Evolutionary conservation across 2,888 invertebrate genomes (phyloP).

Genomic region (Euzophera pinguis): DNA sequence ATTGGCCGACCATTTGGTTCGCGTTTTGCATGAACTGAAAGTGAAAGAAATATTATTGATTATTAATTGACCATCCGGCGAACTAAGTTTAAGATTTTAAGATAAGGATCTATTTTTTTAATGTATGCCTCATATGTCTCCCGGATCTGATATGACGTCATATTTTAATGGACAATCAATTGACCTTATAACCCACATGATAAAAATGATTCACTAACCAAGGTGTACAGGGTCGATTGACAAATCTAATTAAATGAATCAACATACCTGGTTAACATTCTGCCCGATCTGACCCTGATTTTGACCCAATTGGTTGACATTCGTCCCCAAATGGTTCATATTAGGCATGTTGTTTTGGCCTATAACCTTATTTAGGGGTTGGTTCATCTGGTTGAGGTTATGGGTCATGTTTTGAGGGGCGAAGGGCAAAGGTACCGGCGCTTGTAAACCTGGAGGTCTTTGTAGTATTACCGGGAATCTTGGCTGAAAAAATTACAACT

Average conservation of each 20-base stretch:
- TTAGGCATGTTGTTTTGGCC: constrained; percentile 32
- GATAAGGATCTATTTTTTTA: no score
- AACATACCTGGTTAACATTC: constrained; percentile 29
- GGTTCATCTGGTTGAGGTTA: constrained; percentile 48
- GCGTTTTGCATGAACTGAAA: constrained; percentile 30
- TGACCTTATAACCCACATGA: no score
- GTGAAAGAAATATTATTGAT: background rate
- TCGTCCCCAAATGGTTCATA: constrained; percentile 20
- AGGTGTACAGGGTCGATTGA: no score
- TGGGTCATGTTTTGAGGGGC: constrained; percentile 53
- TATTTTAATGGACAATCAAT: no score
- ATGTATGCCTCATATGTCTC: no score
- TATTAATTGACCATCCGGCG: no score
- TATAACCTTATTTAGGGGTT: constrained; percentile 49
- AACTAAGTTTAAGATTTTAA: no score
- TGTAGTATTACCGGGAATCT: constrained; percentile 69
- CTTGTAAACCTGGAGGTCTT: constrained; percentile 65
- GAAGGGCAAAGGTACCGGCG: constrained; percentile 62
- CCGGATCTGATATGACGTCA: no score
- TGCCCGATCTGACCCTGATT: constrained; percentile 30
- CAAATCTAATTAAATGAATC: background rate
- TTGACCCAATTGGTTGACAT: constrained; percentile 16
- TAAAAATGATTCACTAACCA: no score
- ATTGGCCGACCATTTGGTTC: constrained; percentile 42
- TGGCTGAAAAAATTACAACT: constrained; percentile 43